Evolutionary conservation across 2,113 vertebrate genomes (phyloP), one percentile per base, ranked within the genome.

Genomic region (Leiothrix lutea): DNA sequence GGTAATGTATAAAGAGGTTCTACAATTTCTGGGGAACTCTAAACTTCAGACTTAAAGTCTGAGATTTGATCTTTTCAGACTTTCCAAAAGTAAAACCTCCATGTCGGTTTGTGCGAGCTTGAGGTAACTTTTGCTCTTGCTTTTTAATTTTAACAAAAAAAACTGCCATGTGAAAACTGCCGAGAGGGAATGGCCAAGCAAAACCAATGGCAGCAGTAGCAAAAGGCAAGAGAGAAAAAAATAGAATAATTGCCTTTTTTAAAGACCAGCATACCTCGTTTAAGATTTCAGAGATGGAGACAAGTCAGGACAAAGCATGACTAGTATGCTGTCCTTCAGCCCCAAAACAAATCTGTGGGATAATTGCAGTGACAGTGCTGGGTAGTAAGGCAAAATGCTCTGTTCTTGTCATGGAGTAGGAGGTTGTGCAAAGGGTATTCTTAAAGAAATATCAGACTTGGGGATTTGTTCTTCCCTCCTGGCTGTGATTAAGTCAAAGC

Each of bases 51-150:
- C 9, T 45, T n/a, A 8, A 42, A 75, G 8, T 58, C 69, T 53
- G 56, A 78, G 23, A 56, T 78, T 33, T 51, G 44, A 17, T 86
- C 50, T 80, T 91, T 50, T 47, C 71, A 74, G 61, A 15, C 23
- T 82, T 79, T 4, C 31, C 0, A 0, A 31, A 86, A 70, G 50
- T n/a, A 28, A 65, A 51, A 56, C 8, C 47, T 66, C 17, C 22
- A 5, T 66, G 58, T 2, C 0, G 6, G 12, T 62, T 29, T 33
- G 12, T 77, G 50, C 0, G 0, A 50, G 19, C 50, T 9, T 80
- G 58, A 73, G 69, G 22, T 40, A 48, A n/a, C 21, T 6, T 71
- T 56, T 56, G 21, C 42, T 75, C 62, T 70, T 47, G 14, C 5
- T 73, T 70, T 95, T 60, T 65, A 50, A 13, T 83, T 65, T 65